Base-by-base conservation (phyloP, 1,140 invertebrate species). In the Colletes latitarsis region DNA sequence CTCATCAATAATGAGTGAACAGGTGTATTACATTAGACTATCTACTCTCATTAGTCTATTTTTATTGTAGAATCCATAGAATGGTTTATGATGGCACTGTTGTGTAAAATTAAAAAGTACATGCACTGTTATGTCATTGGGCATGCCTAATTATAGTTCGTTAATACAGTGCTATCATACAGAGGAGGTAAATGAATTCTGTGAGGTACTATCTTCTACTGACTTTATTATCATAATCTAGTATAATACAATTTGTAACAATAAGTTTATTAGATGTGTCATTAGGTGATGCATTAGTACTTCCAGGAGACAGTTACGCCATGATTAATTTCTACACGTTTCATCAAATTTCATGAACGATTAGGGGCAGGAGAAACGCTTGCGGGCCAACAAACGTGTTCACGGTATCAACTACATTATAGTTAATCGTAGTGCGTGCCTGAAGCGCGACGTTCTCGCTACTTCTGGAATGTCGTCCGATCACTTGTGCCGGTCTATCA, bases 381-480 rank as follows among this genome's bases (percentile, higher is more conserved):
- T 12, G 52, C 62, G 57, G 68, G 67, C 67, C 74, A 73, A 79
- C 57, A 46, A 71, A 64, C 77, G 14, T 19, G 43, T n/a, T 81
- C 77, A 30, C 63, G 60, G 60, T 76, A 60, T 70, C 74, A 49
- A 55, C 52, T 43, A 70, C 41, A 67, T 78, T 84, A 77, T 80
- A 74, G 64, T 80, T 83, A 84, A 89, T 88, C 85, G 83, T 49
- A 39, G 58, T 70, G 72, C 53, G 80, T 84, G 78, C 63, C 78
- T 63, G 53, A 58, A 58, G 74, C 82, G 75, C 82, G 74, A 68
- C 75, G 83, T 84, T 85, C 70, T 67, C 60, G 89, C 76, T 77
- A 88, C 87, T 88, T 84, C 78, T 90, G 91, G 91, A 92, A 92
- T 92, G 91, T 87, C 86, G 89, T 91, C 89, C 81, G 91, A 91